Base-by-base conservation (phyloP, 2,888 invertebrate genomes). In the Synanthedon formicaeformis region DNA sequence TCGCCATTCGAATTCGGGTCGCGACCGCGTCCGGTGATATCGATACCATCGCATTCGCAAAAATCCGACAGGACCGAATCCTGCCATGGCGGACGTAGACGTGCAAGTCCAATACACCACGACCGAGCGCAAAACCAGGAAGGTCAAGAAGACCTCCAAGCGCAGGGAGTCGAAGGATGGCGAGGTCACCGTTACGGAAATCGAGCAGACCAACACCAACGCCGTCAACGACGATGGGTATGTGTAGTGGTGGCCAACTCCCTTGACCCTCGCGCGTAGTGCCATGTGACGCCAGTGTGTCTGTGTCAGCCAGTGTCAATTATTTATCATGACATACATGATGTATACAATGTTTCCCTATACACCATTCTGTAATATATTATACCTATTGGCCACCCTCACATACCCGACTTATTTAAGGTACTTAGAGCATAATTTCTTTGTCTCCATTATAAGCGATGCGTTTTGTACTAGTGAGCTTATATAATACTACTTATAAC, bases 111-210 rank as follows among this genome's bases (percentile, higher is more conserved):
- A 94, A 84, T 93, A 91, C 81, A 93, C 94, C 77, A 92, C 94
- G 77, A 94, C 94, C 73, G 94, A 95, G 88, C 92, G 94, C 79
- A 95, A 95, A 84, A 96, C 96, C 90, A 94, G 95, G 88, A 96
- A 96, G 91, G 96, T 96, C 89, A 92, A 93, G 67, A 91, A 92
- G 76, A 92, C 93, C 74, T 92, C 93, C 70, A 92, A 94, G 82
- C 92, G 94, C 78, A 93, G 94, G 85, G 92, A 91, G 75, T 90
- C 90, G 60, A 91, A 91, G 78, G 91, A 91, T 74, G 90, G 91
- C 72, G 94, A 95, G 82, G 92, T 94, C 79, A 92, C 93, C 85
- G 93, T 95, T 84, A 94, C 93, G 69, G 94, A 95, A 88, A 81
- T 94, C 78, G 92, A 92, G 70, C 91, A 91, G 83, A 90, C 90